Evolutionary conservation across 2,888 invertebrate genomes (phyloP).

Genomic region (Chalcis sispes): DNA sequence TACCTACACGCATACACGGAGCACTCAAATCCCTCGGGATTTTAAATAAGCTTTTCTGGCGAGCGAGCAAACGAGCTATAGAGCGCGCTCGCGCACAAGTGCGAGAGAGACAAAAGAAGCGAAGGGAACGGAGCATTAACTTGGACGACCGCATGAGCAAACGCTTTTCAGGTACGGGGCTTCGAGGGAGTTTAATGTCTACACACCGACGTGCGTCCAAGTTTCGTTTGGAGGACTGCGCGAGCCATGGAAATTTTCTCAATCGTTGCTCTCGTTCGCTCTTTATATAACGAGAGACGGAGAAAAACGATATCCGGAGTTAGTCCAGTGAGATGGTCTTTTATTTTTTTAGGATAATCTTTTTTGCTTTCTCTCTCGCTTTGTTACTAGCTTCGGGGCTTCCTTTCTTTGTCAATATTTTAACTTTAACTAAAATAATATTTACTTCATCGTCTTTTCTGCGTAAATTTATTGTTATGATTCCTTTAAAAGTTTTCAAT

Average conservation of each 20-base stretch:
- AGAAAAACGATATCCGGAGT: slow-evolving; percentile 39
- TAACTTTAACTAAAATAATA: slow-evolving; percentile 47
- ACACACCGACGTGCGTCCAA: slow-evolving; percentile 8
- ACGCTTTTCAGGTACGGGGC: slow-evolving; percentile 39
- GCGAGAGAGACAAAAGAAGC: not conserved
- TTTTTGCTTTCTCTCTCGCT: slow-evolving; percentile 16
- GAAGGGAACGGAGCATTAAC: slow-evolving; percentile 26
- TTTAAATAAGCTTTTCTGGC: slow-evolving; percentile 52
- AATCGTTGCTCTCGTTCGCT: slow-evolving; percentile 5
- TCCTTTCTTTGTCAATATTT: slow-evolving; percentile 47
- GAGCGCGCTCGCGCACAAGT: not conserved
- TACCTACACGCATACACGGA: not conserved
- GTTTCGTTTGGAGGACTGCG: not conserved
- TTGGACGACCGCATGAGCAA: slow-evolving; percentile 29
- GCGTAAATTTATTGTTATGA: slow-evolving; percentile 9
- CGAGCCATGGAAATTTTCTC: slow-evolving; percentile 16
- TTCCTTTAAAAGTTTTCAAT: not conserved
- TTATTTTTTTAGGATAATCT: slow-evolving; percentile 47
- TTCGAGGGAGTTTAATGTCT: not conserved
- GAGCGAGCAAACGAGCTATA: not conserved
- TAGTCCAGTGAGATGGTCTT: not conserved
- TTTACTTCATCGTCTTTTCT: slow-evolving; percentile 24
- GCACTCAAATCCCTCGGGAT: slow-evolving; percentile 47
- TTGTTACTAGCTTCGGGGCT: slow-evolving; percentile 30
- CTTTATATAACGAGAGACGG: not conserved